phyloP scores from a whole-genome alignment of 2,113 vertebrate species.

The Phylloscopus trochiloides region DNA sequence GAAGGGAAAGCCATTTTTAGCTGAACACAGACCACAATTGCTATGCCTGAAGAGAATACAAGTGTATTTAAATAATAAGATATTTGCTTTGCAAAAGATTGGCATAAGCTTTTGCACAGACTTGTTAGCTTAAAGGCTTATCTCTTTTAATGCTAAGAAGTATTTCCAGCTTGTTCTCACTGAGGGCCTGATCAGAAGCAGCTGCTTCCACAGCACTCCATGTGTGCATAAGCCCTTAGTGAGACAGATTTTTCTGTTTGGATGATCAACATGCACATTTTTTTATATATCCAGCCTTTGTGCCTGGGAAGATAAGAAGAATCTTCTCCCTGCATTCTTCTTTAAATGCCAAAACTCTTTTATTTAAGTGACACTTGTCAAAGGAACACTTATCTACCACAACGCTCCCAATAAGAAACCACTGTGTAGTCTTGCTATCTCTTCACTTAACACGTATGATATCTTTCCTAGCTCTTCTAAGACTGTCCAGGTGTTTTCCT shows the following conservation, averaged over 20 bases:
- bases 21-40: not conserved
- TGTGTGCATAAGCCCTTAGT: slow-evolving; percentile 32
- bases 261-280: slow-evolving; percentile 23
- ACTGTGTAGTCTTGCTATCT: not conserved
- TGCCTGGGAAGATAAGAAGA: slow-evolving; percentile 50
- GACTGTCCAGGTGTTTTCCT: not conserved
- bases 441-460: not conserved
- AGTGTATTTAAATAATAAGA: slow-evolving; percentile 44
- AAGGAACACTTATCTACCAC: not conserved
- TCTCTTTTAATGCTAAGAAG: slow-evolving; percentile 6
- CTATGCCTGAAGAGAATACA: slow-evolving; percentile 27
- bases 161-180: slow-evolving; percentile 2
- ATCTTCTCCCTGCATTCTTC: not conserved
- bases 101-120: not conserved
- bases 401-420: not conserved
- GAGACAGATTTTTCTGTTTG: slow-evolving; percentile 30
- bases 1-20: not conserved
- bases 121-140: slow-evolving; percentile 59
- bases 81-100: slow-evolving; percentile 47
- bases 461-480: not conserved
- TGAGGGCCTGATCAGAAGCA: slow-evolving; percentile 11
- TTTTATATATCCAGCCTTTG: not conserved
- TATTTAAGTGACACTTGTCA: not conserved
- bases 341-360: slow-evolving; percentile 36
- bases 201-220: not conserved